Evolutionary conservation across 1,140 invertebrate species (phyloP), one percentile per base, ranked within the genome.

Genomic region (Bombus cullumanus): DNA sequence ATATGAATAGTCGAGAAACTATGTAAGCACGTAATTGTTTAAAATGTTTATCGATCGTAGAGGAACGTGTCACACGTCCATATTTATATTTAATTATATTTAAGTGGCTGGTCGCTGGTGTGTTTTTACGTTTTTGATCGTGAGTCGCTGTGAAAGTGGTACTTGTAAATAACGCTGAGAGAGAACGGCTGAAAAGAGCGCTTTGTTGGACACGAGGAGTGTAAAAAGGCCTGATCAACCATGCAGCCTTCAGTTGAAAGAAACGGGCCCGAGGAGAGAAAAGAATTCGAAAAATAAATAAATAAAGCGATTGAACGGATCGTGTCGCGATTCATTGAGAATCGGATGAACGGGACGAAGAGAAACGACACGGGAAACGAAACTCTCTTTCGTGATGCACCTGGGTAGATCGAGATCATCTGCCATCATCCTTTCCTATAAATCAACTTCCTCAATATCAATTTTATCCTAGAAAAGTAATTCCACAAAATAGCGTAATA

Each of bases 161-260:
- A 81, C 74, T 81, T 74, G 69, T 89, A 86, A 87, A 87, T 87
- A 74, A 87, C 76, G 82, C 69, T 77, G 62, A 76, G 68, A 74
- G 68, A 74, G 79, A 86, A 82, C 72, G 43, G 68, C 66, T 81
- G 88, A 89, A 80, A 62, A 31, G 80, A 89, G 76, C 71, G 75
- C 82, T 83, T 88, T 83, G 83, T 80, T 78, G 85, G 78, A 59
- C 82, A 78, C 86, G 82, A 83, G 91, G 90, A 91, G 88, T 90
- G 88, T 86, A 85, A 89, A 92, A 92, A 90, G 89, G 89, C 89
- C 92, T 93, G 93, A 93, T 93, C 87, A 69, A 92, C 92, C 93
- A 93, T 93, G 93, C 93, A 93, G 93, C 92, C 91, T 93, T 93
- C 92, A 93, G 92, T 91, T 78, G 59, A 89, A 57, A 88, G 83